Evolutionary conservation across 1,140 invertebrate genomes (phyloP), one percentile per base, ranked within the genome.

Genomic region (Dufourea novaeangliae): DNA sequence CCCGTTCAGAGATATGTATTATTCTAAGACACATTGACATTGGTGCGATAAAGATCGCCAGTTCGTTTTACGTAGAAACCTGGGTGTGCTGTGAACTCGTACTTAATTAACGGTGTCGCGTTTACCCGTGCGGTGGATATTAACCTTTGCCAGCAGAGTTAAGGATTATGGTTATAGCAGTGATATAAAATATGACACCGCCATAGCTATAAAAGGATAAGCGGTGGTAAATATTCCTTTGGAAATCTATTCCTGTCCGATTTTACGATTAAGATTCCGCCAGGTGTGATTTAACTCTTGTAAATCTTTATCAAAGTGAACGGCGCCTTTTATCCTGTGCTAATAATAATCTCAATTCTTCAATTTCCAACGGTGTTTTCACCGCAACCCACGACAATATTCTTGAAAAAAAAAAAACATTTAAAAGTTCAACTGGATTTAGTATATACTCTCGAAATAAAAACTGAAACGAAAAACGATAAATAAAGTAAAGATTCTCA

Each of bases 71-170:
- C 52, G 17, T 17, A 61, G 32, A 6, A 25, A 11, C 1, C 25
- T 8, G 11, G 8, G 11, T n/a, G 12, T 41, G 17, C 10, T 20
- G 14, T 17, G 22, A 4, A 39, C n/a, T 72, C 32, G 59, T 62
- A 54, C 62, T 54, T 73, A 73, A 73, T 73, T 73, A 73, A 73
- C 59, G 25, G 34, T 41, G 44, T 29, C 41, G 27, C 46, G 32
- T 41, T 39, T 27, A 14, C n/a, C 34, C 14, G 14, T 1, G 17
- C 10, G 27, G 39, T 27, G n/a, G 10, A 71, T 61, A 71, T 46
- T 71, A 61, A 50, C 56, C 39, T 46, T n/a, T 37, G 50, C 29
- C 17, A 17, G 41, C 11, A 14, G 44, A 29, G 17, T 27, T 72
- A 63, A 62, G 32, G 44, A 63, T 72, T 72, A 72, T 72, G 44